Evolutionary conservation across 1,140 invertebrate genomes (phyloP), one percentile per base, ranked within the genome.

Genomic region (Carposina sasakii): DNA sequence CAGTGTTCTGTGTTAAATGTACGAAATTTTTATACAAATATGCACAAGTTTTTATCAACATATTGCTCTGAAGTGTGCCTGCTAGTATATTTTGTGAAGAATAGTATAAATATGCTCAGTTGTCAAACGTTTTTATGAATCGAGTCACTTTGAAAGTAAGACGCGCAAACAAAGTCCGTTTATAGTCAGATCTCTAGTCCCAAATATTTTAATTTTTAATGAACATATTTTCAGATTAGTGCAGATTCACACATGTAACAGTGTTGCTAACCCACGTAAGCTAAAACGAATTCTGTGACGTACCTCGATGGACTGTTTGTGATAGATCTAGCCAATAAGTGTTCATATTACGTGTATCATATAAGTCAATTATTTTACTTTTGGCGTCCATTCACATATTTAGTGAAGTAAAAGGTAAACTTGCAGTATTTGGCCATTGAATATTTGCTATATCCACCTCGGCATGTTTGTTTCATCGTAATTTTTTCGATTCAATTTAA

Each of bases 251-350:
- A 65, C 60, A 68, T 59, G 67, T 61, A 61, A 57, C 57, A 57
- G 46, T 54, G 37, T 53, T 46, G 55, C 33, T n/a, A n/a, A n/a
- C n/a, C 10, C 33, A 34, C 15, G 3, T 34, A 2, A 36, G 33
- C 2, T 1, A 36, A 52, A 68, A 61, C 72, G 74, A 60, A 71
- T 73, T 68, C 60, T 78, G 67, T 72, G 53, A 76, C 78, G 71
- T 81, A 83, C 76, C 76, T 83, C 79, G 79, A 68, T 79, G 73
- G 66, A 76, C 69, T 77, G 70, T 79, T 76, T 81, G 76, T 81
- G 76, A 81, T 79, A 78, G 71, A 71, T 79, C 72, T 83, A 83
- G 76, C 79, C 76, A 73, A 65, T 83, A 83, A 81, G 79, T 83
- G 79, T 83, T 83, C 76, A 81, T 76, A 69, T 75, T 73, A 73